These are phyloP conservation scores for Harlomillsia oculata DNA, from an alignment of 1,140 invertebrate species.

Conservation along the genomic window DNA sequence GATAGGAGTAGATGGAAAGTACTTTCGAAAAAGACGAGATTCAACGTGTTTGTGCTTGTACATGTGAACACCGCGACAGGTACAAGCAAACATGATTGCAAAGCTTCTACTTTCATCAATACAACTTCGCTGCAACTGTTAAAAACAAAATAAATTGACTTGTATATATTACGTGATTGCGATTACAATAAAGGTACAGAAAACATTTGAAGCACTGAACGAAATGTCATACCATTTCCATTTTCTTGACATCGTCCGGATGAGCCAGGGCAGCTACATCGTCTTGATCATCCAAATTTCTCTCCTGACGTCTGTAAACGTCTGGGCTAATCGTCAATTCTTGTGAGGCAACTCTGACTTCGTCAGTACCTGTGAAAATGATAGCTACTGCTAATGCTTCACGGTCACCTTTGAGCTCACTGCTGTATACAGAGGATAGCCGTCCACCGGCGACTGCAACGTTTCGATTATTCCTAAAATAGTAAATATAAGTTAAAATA, in stretches of 20 bases:
- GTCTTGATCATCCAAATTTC: conserved; percentile 1
- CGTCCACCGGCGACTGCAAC: conserved; percentile 15
- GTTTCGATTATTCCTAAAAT: conserved; percentile 33
- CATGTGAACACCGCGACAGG: conserved; percentile 43
- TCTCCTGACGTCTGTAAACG: too few relatives aligned
- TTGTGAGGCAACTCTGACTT: too few relatives aligned
- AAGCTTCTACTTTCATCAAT: conserved; percentile 41
- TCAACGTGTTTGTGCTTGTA: conserved; percentile 45
- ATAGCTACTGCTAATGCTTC: too few relatives aligned
- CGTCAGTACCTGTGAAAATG: too few relatives aligned
- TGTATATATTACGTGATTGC: background rate
- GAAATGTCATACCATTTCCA: conserved; percentile 5
- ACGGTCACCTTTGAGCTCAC: too few relatives aligned
- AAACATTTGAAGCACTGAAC: background rate
- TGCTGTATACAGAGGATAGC: background rate
- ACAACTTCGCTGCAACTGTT: conserved; percentile 39
- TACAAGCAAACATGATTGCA: conserved; percentile 53
- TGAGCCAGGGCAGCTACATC: conserved; percentile 17
- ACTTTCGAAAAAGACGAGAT: conserved; percentile 46
- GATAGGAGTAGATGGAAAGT: conserved; percentile 50
- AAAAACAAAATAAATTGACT: conserved; percentile 14
- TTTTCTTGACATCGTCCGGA: conserved; percentile 7
- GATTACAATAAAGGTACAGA: background rate
- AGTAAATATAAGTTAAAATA: background rate
- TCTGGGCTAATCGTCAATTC: too few relatives aligned